Evolutionary conservation across 2,113 vertebrate species (phyloP).

Genomic region (Cranoglanis bouderius): DNA sequence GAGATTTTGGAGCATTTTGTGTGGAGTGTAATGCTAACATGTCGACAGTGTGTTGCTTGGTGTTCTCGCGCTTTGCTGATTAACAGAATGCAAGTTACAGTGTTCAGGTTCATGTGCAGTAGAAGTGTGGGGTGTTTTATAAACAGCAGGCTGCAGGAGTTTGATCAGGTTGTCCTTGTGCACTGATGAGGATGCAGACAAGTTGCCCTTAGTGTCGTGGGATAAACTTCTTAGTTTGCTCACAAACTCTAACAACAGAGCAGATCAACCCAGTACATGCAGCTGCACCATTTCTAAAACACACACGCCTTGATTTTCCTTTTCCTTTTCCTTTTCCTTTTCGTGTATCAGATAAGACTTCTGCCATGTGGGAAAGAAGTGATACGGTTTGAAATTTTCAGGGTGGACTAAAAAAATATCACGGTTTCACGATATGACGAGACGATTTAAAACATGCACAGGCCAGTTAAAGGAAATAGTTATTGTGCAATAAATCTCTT

Average conservation of each 20-base stretch:
- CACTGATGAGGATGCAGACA: background rate
- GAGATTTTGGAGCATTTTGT: background rate
- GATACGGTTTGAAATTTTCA: background rate
- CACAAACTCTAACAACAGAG: background rate
- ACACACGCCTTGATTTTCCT: background rate
- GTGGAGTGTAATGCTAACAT: conserved; percentile 4
- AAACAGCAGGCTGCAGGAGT: background rate
- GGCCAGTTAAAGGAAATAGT: too few species aligned
- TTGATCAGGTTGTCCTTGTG: conserved; percentile 8
- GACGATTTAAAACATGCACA: too few species aligned
- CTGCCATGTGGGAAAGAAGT: too few species aligned
- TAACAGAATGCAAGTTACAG: background rate
- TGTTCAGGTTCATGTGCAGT: background rate
- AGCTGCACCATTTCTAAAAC: background rate
- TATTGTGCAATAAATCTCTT: background rate
- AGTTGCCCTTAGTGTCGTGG: background rate
- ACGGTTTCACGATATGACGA: background rate
- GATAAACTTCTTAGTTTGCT: conserved; percentile 9
- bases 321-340: too few species aligned
- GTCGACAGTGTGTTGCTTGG: background rate
- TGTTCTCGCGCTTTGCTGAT: background rate
- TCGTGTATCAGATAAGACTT: too few species aligned
- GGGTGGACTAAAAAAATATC: background rate
- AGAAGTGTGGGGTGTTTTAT: background rate
- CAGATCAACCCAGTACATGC: background rate